phyloP scores from a whole-genome alignment of 2,888 invertebrate species.

The Drosophila phalerata region DNA sequence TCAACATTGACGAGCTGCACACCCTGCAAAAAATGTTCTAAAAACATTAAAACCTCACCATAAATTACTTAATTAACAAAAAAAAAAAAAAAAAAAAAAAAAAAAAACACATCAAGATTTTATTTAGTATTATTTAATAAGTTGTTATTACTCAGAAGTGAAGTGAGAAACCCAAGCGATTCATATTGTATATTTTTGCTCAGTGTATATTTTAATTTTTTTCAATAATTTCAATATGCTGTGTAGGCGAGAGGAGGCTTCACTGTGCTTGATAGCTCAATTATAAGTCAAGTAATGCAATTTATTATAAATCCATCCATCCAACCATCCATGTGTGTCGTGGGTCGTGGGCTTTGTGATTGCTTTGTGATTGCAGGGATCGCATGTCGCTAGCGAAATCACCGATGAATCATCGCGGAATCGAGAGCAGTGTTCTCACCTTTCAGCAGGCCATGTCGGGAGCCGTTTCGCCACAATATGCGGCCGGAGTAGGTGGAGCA shows the following conservation, averaged over 20 bases:
- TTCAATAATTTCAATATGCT: not conserved
- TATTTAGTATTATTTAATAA: no score
- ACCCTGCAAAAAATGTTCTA: no score
- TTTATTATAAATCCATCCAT: constrained; percentile 4
- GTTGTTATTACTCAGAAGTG: no score
- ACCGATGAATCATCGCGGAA: constrained; percentile 56
- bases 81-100: no score
- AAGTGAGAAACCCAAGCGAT: no score
- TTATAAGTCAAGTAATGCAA: constrained; percentile 5
- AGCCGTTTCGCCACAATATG: constrained; percentile 84
- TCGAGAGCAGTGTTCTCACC: constrained; percentile 81
- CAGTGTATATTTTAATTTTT: not conserved
- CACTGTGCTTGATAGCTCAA: constrained; percentile 9
- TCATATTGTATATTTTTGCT: no score
- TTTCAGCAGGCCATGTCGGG: constrained; percentile 85
- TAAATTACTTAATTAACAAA: no score
- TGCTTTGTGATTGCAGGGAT: constrained; percentile 72
- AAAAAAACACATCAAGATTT: no score
- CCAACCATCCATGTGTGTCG: constrained; percentile 2
- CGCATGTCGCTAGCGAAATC: constrained; percentile 80
- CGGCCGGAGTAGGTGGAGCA: not conserved
- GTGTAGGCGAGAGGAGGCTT: not conserved
- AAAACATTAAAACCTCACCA: no score
- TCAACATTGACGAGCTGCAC: no score
- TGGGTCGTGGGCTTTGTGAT: constrained; percentile 13